Evolutionary conservation across 64 coral and sea anemone genomes (phyloP).

Genomic region (Anthopleura sola): DNA sequence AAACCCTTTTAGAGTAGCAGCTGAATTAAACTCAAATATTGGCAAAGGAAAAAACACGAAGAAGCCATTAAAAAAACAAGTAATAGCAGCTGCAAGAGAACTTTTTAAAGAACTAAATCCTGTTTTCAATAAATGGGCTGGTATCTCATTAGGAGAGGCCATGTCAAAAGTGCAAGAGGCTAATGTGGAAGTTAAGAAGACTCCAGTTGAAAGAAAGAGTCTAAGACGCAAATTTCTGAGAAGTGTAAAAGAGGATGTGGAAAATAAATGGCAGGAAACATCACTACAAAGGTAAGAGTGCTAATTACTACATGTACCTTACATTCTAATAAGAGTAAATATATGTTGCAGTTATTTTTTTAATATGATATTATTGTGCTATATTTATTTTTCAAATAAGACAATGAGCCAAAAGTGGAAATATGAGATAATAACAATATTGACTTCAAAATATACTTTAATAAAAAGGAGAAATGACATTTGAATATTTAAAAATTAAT

Average conservation of each 20-base stretch:
- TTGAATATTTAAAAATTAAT: neutral
- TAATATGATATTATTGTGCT: too few relatives aligned
- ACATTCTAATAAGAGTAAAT: too few relatives aligned
- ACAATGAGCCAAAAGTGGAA: too few relatives aligned
- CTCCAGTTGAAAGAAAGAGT: neutral
- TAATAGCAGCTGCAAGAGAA: neutral
- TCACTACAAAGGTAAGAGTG: slow-evolving; percentile 1
- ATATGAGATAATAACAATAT: too few relatives aligned
- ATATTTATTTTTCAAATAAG: too few relatives aligned
- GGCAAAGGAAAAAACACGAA: neutral
- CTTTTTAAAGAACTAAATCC: neutral
- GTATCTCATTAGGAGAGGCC: neutral
- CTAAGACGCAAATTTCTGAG: neutral
- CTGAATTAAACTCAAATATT: neutral
- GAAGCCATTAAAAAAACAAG: neutral
- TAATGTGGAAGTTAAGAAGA: neutral
- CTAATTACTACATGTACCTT: too few relatives aligned
- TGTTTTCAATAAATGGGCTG: neutral
- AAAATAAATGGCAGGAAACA: neutral
- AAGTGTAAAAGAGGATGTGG: neutral
- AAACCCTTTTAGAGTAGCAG: neutral
- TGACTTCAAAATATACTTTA: too few relatives aligned
- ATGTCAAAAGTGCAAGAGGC: neutral
- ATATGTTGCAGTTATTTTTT: too few relatives aligned
- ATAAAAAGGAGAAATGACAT: too few relatives aligned